A percentile compares a stretch with the other conserved stretches of the same genome.
These are phyloP conservation scores for Melieria crassipennis DNA, from an alignment of 2,888 invertebrate species.

Conservation along the genomic window DNA sequence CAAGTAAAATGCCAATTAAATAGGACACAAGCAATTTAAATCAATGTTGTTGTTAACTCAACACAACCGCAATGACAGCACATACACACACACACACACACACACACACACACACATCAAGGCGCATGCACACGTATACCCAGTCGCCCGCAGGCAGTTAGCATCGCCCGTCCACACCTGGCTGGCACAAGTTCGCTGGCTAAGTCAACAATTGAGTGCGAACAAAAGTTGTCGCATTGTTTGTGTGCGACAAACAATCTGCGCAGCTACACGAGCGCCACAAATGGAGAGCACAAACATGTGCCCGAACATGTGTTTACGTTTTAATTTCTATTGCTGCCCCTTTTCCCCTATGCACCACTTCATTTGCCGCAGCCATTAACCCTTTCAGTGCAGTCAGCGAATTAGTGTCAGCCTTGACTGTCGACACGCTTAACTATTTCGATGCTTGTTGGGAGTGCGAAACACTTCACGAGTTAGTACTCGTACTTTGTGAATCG, in stretches of 20 bases:
- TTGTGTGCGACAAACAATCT: conserved; percentile 14
- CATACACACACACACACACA: conserved; percentile 2
- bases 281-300: conserved; percentile 37
- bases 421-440: too few relatives aligned
- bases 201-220: conserved; percentile 57
- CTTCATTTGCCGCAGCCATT: too few relatives aligned
- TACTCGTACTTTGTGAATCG: too few relatives aligned
- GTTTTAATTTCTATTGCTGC: conserved; percentile 37
- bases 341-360: conserved; percentile 5
- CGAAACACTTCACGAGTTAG: too few relatives aligned
- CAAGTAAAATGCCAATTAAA: conserved; percentile 48
- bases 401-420: too few relatives aligned
- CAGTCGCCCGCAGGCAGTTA: background rate
- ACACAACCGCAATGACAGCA: background rate
- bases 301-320: conserved; percentile 51
- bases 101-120: conserved; percentile 15
- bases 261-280: conserved; percentile 12
- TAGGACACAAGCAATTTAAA: conserved; percentile 56
- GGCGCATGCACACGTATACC: background rate
- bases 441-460: too few relatives aligned
- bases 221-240: conserved; percentile 54
- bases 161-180: background rate
- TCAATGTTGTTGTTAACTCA: conserved; percentile 48
- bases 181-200: conserved; percentile 5
- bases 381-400: too few relatives aligned